Conservation (phyloP, 2,888 invertebrate species). For the Patella ulyssiponensis region DNA sequence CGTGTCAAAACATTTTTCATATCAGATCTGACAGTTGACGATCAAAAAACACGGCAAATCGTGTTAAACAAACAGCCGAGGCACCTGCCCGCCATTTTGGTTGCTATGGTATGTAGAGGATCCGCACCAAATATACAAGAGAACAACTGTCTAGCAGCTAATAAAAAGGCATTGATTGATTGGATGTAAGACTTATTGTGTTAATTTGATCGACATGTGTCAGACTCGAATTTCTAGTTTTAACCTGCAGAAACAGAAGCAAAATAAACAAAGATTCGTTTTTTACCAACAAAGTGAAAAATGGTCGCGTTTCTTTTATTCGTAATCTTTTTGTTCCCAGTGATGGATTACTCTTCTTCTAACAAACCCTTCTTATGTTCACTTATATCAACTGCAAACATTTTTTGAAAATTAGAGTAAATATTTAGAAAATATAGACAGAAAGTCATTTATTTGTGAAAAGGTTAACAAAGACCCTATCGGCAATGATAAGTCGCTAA, state of each 20-base stretch:
- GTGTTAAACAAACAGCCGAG: not conserved
- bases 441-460: too few relatives aligned
- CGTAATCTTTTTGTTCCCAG: too few relatives aligned
- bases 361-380: too few relatives aligned
- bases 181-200: not conserved
- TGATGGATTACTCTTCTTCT: too few relatives aligned
- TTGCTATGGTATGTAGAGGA: not conserved
- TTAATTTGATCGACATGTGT: slow-evolving; percentile 4
- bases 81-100: slow-evolving; percentile 4
- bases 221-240: slow-evolving; percentile 2
- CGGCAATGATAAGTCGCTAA: too few relatives aligned
- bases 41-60: not conserved
- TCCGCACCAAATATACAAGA: slow-evolving; percentile 5
- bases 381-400: too few relatives aligned
- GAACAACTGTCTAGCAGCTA: slow-evolving; percentile 8
- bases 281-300: not conserved
- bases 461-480: too few relatives aligned
- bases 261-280: not conserved
- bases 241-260: not conserved
- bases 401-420: too few relatives aligned
- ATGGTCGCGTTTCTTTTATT: too few relatives aligned
- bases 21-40: slow-evolving; percentile 6
- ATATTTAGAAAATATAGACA: too few relatives aligned
- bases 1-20: slow-evolving; percentile 12
- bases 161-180: slow-evolving; percentile 12